Conservation (phyloP, 1,140 invertebrate genomes). For the Orius insidiosus region DNA sequence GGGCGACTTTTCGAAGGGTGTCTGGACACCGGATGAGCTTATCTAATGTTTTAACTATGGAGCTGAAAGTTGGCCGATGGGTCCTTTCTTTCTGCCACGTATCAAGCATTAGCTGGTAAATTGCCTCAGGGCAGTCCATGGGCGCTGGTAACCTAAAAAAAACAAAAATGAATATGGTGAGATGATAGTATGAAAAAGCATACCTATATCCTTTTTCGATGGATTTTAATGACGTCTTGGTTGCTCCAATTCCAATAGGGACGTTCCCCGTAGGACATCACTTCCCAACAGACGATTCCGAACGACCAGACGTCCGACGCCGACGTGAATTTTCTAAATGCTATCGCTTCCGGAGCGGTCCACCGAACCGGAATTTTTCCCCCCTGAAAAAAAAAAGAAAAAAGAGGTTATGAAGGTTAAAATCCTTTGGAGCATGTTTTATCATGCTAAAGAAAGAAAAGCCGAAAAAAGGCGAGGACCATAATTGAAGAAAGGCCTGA, state of each 20-base stretch:
- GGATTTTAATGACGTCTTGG: conserved; percentile 96
- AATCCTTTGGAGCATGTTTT: too few relatives aligned
- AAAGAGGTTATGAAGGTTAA: too few relatives aligned
- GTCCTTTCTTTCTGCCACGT: conserved; percentile 97
- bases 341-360: conserved; percentile 98
- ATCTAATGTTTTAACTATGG: conserved; percentile 88
- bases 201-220: conserved; percentile 89
- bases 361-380: conserved; percentile 98
- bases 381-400: conserved; percentile 44
- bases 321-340: conserved; percentile 95
- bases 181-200: conserved; percentile 2
- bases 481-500: too few relatives aligned
- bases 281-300: conserved; percentile 98
- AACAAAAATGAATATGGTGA: background rate
- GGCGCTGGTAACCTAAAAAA: conserved; percentile 61
- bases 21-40: conserved; percentile 87
- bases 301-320: conserved; percentile 98
- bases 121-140: conserved; percentile 83
- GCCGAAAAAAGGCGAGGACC: too few relatives aligned
- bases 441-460: too few relatives aligned
- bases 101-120: conserved; percentile 96
- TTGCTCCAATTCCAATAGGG: conserved; percentile 99
- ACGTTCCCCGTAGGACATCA: conserved; percentile 96
- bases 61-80: conserved; percentile 85
- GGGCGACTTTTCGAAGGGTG: conserved; percentile 69